Evolutionary conservation across 2,888 invertebrate species (phyloP).

Genomic region (Nudaria mundana): DNA sequence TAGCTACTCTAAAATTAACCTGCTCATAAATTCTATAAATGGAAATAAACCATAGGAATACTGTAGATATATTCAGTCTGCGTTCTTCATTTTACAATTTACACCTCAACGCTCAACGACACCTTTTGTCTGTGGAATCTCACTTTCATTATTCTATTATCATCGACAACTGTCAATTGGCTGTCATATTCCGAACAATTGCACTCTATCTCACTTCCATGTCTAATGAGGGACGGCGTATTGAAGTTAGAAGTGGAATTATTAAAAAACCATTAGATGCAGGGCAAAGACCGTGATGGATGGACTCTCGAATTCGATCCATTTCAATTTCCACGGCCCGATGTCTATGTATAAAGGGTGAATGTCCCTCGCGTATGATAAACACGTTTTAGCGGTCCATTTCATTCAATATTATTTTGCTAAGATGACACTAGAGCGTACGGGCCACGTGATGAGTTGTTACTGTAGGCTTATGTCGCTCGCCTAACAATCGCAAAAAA

Average conservation of each 20-base stretch:
- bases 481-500: no score
- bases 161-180: conserved; percentile 65
- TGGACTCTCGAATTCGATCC: conserved; percentile 76
- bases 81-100: conserved; percentile 29
- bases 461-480: no score
- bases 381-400: conserved; percentile 52
- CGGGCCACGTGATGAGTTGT: not conserved
- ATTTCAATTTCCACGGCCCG: conserved; percentile 70
- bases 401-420: conserved; percentile 32
- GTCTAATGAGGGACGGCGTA: conserved; percentile 60
- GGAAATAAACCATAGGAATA: not conserved
- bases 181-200: conserved; percentile 71
- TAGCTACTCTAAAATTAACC: not conserved
- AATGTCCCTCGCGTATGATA: conserved; percentile 62
- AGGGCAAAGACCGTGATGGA: conserved; percentile 71
- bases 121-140: conserved; percentile 37
- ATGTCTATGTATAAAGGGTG: conserved; percentile 68
- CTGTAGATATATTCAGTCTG: conserved; percentile 21
- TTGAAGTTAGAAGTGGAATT: conserved; percentile 61
- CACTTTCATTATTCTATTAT: conserved; percentile 61
- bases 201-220: conserved; percentile 60
- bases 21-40: not conserved
- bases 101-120: conserved; percentile 43
- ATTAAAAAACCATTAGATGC: conserved; percentile 79
- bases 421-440: conserved; percentile 3